Base-by-base conservation (phyloP, 2,888 invertebrate species). In the Cyclophora albipunctata region DNA sequence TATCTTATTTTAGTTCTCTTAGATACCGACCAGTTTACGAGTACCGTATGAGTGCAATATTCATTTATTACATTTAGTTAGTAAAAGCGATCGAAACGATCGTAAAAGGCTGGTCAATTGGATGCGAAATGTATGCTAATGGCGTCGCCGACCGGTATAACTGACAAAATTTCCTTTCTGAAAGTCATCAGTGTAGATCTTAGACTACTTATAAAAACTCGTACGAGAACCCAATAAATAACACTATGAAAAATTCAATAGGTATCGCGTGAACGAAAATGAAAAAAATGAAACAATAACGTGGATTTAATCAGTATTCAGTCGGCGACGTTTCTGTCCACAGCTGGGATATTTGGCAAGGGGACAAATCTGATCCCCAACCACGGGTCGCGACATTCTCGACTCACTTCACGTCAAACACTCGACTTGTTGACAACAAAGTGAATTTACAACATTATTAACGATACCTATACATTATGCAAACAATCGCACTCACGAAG, bases 321-420 rank as follows among this genome's bases (percentile, higher is more conserved):
- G 75, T 66, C 67, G 71, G 73, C 75, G 73, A 59, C 64, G 67
- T 68, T 69, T 71, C 71, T 75, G 81, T 80, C 78, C 78, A 74
- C 84, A 82, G 81, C 81, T 80, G 84, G 75, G 77, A 72, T 75
- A 81, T 86, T 88, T 87, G 86, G 84, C 85, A 83, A 76, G 64
- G 71, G 73, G 71, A 79, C 79, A 79, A 78, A 66, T 73, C 71
- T 5, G 5, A 37, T 4, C 37, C 5, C 4, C 69, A 71, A 70
- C 60, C 64, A 62, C 56, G 61, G 67, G 68, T 5, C 62, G 63
- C 65, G 51, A 61, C 59, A 67, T 20, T 67, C 67, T 66, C 61
- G 65, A 59, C 53, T 45, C 57, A 63, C 66, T 64, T 58, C 64
- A 63, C 63, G 61, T 66, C 72, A 70, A 68, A 65, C 68, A 67